Conservation (phyloP, 2,797 vertebrate genomes). For the Zalophus californianus region DNA sequence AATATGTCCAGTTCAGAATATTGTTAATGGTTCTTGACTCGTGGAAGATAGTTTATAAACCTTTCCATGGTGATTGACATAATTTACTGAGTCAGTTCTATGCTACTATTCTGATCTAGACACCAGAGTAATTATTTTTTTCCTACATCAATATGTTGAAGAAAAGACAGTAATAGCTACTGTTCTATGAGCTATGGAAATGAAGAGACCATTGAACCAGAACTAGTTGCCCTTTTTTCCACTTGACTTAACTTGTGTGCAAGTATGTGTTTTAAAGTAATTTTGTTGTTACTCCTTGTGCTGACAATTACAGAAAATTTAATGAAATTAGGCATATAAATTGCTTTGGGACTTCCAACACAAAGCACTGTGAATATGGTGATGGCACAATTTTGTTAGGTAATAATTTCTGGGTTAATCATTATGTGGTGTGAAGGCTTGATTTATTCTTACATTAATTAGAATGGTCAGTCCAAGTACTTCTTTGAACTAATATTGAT, state of each 20-base stretch:
- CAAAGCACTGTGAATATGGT: background rate
- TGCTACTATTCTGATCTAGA: background rate
- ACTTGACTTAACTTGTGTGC: background rate
- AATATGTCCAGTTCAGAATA: background rate
- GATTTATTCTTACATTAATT: slow-evolving; percentile 13
- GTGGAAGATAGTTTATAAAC: background rate
- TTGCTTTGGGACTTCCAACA: background rate
- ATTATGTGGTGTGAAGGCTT: background rate
- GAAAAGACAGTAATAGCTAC: background rate
- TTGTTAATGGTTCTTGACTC: background rate
- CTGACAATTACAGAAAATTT: background rate
- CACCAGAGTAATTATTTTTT: background rate
- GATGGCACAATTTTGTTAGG: background rate
- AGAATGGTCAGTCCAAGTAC: background rate
- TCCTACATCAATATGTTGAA: background rate
- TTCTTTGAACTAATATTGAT: background rate
- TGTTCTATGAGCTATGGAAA: background rate
- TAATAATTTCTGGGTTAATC: background rate
- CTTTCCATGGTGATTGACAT: background rate
- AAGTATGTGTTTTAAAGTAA: background rate
- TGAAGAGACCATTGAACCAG: background rate
- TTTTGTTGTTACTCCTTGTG: background rate
- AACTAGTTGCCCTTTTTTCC: background rate
- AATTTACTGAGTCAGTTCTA: background rate
- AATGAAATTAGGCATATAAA: background rate